Base-by-base conservation (phyloP, 2,797 vertebrate genomes). In the Mormyrus proboscirostris region DNA sequence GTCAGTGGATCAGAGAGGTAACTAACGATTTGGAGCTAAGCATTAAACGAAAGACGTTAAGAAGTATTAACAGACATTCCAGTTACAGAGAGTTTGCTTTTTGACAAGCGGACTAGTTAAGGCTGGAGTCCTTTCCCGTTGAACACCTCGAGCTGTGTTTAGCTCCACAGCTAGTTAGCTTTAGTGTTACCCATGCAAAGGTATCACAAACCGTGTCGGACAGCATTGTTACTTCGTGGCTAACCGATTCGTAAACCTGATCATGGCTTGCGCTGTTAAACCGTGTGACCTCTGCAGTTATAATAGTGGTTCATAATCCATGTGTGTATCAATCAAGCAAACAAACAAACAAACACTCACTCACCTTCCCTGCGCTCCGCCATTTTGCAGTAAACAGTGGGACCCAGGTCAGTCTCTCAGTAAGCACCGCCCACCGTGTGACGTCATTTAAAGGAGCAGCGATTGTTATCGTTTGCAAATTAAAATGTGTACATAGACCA, bases 311-410 rank as follows among this genome's bases (percentile, higher is more conserved):
- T 29, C 29, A 29, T 29, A 29, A 76, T 38, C 33, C 57, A 59
- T 59, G 12, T 62, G 59, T 9, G 59, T 25, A 25, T 12, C 3
- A 69, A 33, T 10, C 73, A 79, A 33, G 3, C 73, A 79, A 44
- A 2, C 73, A 19, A 44, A 9, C 38, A 79, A 19, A 82, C 16
- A 82, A n/a, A 7, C 88, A 83, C 94, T 95, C 88, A 83, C 94
- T 95, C 95, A 96, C 95, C 96, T 93, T 95, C 95, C 90, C 93
- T 92, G 69, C 93, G 93, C 86, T 93, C 95, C 95, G 96, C 96
- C 96, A 97, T 97, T 95, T 96, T 95, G 95, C 89, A 94, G 90
- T 76, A 86, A 22, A 55, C 84, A 90, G 41, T 87, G 25, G 83
- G 57, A 65, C 84, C 89, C 89, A 89, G 89, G 86, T 87, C 86